phyloP scores from a whole-genome alignment of 2,888 invertebrate genomes.

The Nebria brevicollis region DNA sequence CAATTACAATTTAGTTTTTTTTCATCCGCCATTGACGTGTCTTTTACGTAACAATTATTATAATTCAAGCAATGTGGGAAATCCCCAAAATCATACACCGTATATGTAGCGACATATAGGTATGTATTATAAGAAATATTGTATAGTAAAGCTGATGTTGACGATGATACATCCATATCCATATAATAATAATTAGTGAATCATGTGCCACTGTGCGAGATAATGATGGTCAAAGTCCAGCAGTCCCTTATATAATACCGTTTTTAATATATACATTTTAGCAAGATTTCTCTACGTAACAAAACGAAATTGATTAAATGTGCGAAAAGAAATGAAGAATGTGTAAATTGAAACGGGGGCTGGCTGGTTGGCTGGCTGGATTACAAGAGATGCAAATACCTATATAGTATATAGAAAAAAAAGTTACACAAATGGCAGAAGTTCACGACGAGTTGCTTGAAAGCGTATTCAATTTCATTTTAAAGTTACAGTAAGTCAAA shows the following conservation, averaged over 20 bases:
- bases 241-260: no score
- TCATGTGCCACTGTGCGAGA: no score
- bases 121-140: no score
- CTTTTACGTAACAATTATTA: constrained; percentile 17
- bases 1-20: no score
- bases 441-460: constrained; percentile 38
- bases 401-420: constrained; percentile 29
- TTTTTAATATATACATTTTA: no score
- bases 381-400: constrained; percentile 44
- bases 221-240: no score
- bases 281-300: neutral
- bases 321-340: constrained; percentile 28
- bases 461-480: constrained; percentile 47
- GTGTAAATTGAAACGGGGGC: constrained; percentile 38
- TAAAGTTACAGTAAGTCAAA: constrained; percentile 46
- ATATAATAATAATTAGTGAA: neutral
- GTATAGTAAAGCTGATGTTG: no score
- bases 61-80: constrained; percentile 10
- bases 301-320: constrained; percentile 27
- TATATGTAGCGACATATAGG: neutral
- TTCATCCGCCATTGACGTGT: constrained; percentile 15
- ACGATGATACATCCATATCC: neutral
- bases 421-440: constrained; percentile 46
- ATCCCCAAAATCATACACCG: constrained; percentile 31
- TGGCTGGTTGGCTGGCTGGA: constrained; percentile 33